Base-by-base conservation (phyloP, 2,797 vertebrate species). In the Cryptoprocta ferox region DNA sequence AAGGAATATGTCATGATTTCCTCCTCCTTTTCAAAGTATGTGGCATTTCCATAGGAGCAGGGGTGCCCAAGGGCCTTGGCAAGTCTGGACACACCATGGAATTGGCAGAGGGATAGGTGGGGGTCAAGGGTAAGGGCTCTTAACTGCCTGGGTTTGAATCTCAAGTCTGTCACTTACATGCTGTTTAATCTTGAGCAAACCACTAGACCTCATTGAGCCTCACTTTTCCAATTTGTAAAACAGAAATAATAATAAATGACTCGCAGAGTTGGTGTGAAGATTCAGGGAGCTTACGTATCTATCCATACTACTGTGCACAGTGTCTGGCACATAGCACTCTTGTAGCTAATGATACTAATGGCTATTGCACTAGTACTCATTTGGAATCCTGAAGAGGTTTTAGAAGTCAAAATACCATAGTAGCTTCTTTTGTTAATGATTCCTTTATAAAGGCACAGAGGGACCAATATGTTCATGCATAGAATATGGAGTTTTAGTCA, bases 381-480 rank as follows among this genome's bases (percentile, higher is more conserved):
- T 45, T 90, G 78, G 65, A 95, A 18, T 82, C 42, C n/a, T 66
- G n/a, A 79, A 39, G 53, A 63, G 63, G 56, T 83, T 91, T 95
- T 13, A 71, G 61, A 95, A 95, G 91, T 89, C 68, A 95, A 30
- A 96, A 94, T 84, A 53, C 85, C 75, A 59, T 32, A 15, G 84
- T 76, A 35, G 13, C 50, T 78, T 94, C 61, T 95, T 89, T 84
- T 61, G 39, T 59, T 93, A 61, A 66, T 75, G 82, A 63, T 81
- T 85, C 63, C 6, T 94, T 84, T 70, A 35, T 78, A 81, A 92
- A 95, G 32, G 26, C 66, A 88, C 39, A 95, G 85, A 89, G 76
- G 66, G 92, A 79, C 32, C 48, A 90, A 0, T 50, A 39, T 50
- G 35, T 61, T 28, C 48, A 15, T 83, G 35, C 30, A 28, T 59